Conservation (phyloP, 1,140 invertebrate species). For the Eciton burchellii region DNA sequence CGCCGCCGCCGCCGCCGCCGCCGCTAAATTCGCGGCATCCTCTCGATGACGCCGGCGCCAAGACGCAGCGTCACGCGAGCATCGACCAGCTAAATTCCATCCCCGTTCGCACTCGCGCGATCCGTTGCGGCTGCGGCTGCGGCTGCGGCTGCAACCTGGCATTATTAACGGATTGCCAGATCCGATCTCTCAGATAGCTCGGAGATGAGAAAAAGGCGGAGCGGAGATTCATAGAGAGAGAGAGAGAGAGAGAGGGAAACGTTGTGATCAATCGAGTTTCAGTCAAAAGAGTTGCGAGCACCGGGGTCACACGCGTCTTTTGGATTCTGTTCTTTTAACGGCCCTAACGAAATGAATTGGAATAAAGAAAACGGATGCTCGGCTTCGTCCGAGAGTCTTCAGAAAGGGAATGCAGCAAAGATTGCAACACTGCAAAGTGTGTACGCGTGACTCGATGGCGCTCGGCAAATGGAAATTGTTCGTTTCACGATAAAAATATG, state of each 20-base stretch:
- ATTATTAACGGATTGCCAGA: conserved; percentile 26
- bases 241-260: no score
- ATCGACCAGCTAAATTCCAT: conserved; percentile 30
- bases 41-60: conserved; percentile 50
- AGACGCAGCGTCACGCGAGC: conserved; percentile 39
- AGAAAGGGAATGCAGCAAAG: neutral
- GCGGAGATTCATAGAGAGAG: no score
- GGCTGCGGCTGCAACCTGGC: conserved; percentile 40
- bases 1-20: conserved; percentile 11
- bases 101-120: conserved; percentile 47
- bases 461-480: neutral
- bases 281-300: neutral
- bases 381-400: conserved; percentile 1
- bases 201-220: conserved; percentile 41
- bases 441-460: no score
- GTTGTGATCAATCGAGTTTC: conserved; percentile 13
- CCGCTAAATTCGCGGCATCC: conserved; percentile 50
- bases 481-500: neutral
- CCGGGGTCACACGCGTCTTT: no score
- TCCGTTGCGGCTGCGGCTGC: conserved; percentile 51
- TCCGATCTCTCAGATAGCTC: neutral
- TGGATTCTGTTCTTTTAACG: no score
- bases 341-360: no score
- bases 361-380: no score
- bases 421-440: no score